A percentile compares a stretch with the other conserved stretches of the same genome.
Evolutionary conservation across 2,888 invertebrate species (phyloP).

Genomic region (Odontocolon sp.): DNA sequence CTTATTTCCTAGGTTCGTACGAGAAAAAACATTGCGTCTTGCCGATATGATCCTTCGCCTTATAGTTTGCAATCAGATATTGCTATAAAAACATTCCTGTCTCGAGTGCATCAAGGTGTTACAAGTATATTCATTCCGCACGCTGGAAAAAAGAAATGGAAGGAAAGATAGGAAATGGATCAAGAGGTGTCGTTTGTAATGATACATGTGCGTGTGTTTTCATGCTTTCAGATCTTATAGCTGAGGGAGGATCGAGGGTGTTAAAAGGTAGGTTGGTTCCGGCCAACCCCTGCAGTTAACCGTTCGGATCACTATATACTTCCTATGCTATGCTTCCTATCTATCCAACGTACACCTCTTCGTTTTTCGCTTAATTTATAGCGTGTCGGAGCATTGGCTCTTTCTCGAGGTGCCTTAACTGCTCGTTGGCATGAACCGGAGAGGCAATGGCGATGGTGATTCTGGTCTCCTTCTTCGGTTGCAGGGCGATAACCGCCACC

Average conservation of each 20-base stretch:
- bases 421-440: conserved; percentile 77
- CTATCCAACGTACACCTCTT: conserved; percentile 64
- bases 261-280: conserved; percentile 80
- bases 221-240: conserved; percentile 64
- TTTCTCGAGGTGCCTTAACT: conserved; percentile 73
- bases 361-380: conserved; percentile 79
- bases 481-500: conserved; percentile 32
- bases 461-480: conserved; percentile 22
- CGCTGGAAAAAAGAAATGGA: not conserved
- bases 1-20: conserved; percentile 54
- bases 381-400: conserved; percentile 64
- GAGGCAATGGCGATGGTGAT: conserved; percentile 39
- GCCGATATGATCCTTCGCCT: not conserved
- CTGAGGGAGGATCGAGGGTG: conserved; percentile 72
- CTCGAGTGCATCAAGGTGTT: not conserved
- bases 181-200: conserved; percentile 76
- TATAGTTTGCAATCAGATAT: not conserved
- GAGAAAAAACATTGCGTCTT: not conserved
- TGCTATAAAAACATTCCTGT: not conserved
- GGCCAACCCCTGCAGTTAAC: conserved; percentile 79
- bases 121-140: not conserved
- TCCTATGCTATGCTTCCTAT: conserved; percentile 43
- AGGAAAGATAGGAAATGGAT: conserved; percentile 5
- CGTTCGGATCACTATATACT: conserved; percentile 75
- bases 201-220: conserved; percentile 75